phyloP scores from a whole-genome alignment of 2,797 vertebrate species.

The Sebastes umbrosus region DNA sequence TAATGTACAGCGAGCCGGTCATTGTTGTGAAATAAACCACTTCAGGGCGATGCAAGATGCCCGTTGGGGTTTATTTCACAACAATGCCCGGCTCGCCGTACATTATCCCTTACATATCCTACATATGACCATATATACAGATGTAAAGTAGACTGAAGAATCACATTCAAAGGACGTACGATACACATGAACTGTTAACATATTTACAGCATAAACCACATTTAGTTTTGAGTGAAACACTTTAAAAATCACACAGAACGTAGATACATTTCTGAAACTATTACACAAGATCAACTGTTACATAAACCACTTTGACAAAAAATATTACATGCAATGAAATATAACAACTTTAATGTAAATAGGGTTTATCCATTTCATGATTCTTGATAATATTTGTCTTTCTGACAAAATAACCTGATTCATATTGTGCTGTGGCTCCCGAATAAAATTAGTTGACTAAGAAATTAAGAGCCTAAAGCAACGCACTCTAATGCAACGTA shows the following conservation, averaged over 20 bases:
- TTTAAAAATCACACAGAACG: background rate
- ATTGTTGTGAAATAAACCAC: too few species aligned
- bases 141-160: background rate
- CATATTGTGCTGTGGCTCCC: background rate
- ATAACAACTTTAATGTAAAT: too few species aligned
- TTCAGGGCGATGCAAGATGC: too few species aligned
- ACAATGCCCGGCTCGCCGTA: too few species aligned
- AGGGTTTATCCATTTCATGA: too few species aligned
- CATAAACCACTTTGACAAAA: background rate
- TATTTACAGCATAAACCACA: background rate
- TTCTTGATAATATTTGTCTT: background rate
- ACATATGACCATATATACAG: background rate
- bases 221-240: background rate
- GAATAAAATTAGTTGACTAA: background rate
- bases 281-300: background rate
- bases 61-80: too few species aligned
- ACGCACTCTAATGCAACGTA: background rate
- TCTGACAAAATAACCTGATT: background rate
- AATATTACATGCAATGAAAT: background rate
- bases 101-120: background rate
- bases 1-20: fast-evolving
- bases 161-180: background rate
- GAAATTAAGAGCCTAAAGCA: background rate
- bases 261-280: background rate
- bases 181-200: background rate